Percentiles rank a stretch among this genome's conserved stretches.
These are phyloP conservation scores for Phalacrocorax aristotelis DNA, from an alignment of 2,113 vertebrate genomes.

Conservation along the genomic window DNA sequence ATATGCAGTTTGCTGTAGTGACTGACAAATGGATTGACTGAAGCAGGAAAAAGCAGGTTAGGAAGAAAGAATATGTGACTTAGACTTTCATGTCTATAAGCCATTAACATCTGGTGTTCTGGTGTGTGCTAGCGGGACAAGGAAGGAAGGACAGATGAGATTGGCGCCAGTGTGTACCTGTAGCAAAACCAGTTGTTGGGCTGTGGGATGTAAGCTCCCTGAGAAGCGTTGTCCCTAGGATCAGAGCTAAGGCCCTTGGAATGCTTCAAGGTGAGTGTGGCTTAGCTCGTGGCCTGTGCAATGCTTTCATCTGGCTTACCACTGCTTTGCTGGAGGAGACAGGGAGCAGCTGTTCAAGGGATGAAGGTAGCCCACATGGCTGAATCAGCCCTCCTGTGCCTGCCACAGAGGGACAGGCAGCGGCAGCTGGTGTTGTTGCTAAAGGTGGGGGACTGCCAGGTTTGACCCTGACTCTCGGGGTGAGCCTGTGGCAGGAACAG, in stretches of 20 bases:
- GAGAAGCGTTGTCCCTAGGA: not conserved
- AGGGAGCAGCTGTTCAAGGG: not conserved
- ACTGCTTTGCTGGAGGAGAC: not conserved
- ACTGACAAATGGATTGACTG: not conserved
- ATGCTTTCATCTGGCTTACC: not conserved
- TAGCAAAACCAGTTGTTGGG: not conserved
- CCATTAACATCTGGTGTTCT: not conserved
- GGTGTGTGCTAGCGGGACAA: not conserved
- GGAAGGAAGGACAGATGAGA: not conserved
- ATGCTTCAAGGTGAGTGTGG: not conserved
- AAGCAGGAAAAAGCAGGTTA: not conserved
- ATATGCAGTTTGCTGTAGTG: not conserved
- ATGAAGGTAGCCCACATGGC: not conserved
- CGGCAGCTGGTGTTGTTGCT: not conserved
- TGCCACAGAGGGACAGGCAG: not conserved
- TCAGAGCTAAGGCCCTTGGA: not conserved
- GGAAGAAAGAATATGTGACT: not conserved
- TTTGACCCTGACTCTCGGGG: not conserved
- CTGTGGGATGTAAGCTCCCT: not conserved
- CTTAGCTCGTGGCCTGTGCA: not conserved
- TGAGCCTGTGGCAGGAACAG: not conserved
- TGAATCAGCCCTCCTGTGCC: not conserved
- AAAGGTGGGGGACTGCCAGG: not conserved
- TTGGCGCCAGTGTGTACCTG: accelerated
- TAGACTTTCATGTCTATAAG: not conserved